A percentile compares a stretch with the other conserved stretches of the same genome.
These are phyloP conservation scores for Rhombomys opimus DNA, from an alignment of 2,113 vertebrate genomes.

Conservation along the genomic window DNA sequence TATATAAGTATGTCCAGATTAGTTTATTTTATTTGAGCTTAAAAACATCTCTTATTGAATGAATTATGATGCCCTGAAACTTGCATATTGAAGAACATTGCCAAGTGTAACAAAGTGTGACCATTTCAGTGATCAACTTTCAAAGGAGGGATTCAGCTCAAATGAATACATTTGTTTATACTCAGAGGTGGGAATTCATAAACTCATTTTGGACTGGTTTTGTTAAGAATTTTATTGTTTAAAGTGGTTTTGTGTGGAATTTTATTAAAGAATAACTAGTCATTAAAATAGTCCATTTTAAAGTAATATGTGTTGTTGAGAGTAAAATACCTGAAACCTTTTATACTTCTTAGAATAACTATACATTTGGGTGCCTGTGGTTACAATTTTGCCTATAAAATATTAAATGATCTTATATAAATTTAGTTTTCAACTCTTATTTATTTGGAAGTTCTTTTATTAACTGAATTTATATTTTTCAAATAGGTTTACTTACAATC, in stretches of 20 bases:
- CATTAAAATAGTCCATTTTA: not conserved
- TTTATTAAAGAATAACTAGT: not conserved
- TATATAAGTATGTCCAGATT: not conserved
- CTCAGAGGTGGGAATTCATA: too few species aligned
- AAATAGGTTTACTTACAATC: not conserved
- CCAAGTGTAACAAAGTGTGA: too few species aligned
- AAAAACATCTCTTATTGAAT: too few species aligned
- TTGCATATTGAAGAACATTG: too few species aligned
- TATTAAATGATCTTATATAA: not conserved
- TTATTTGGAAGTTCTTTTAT: not conserved
- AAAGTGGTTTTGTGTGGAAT: conserved; percentile 11
- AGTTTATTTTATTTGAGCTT: too few species aligned
- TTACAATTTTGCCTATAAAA: conserved; percentile 30
- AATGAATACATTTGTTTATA: too few species aligned
- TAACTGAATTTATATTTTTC: conserved; percentile 2
- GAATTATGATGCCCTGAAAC: too few species aligned
- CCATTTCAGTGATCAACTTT: too few species aligned
- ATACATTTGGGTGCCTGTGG: not conserved
- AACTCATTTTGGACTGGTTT: not conserved
- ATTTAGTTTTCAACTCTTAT: not conserved
- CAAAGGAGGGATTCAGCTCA: too few species aligned
- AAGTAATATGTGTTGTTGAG: conserved; percentile 18
- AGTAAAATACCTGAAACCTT: not conserved
- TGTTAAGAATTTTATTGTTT: not conserved
- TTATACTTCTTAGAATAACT: not conserved